Evolutionary conservation across 2,888 invertebrate genomes (phyloP).

Genomic region (Rhagium mordax): DNA sequence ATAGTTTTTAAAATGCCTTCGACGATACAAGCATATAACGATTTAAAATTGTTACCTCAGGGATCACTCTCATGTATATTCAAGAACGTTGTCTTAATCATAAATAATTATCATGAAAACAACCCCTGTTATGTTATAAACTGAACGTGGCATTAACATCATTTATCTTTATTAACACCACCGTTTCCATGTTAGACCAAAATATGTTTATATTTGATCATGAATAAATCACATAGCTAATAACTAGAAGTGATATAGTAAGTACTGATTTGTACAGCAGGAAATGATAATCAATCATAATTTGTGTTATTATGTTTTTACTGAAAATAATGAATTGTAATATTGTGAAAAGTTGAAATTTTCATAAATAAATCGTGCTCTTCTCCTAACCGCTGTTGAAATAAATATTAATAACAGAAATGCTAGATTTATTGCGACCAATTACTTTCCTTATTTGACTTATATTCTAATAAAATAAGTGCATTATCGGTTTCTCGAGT

Average conservation of each 20-base stretch:
- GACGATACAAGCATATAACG: background rate
- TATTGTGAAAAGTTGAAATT: too few relatives aligned
- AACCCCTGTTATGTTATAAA: conserved; percentile 14
- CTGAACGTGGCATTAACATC: conserved; percentile 48
- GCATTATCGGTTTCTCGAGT: too few relatives aligned
- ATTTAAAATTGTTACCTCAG: background rate
- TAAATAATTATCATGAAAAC: conserved; percentile 7
- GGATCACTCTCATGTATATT: background rate
- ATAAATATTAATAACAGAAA: too few relatives aligned
- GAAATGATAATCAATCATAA: too few relatives aligned
- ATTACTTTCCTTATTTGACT: too few relatives aligned
- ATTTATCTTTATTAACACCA: conserved; percentile 47
- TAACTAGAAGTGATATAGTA: background rate
- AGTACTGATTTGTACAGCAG: background rate
- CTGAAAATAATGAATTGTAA: too few relatives aligned
- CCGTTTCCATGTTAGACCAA: conserved; percentile 38
- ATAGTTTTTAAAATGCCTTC: background rate
- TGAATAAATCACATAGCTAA: background rate
- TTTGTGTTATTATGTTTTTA: too few relatives aligned
- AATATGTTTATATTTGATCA: conserved; percentile 39
- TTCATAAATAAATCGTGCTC: too few relatives aligned
- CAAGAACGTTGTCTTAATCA: conserved; percentile 9
- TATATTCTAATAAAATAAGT: too few relatives aligned
- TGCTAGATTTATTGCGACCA: too few relatives aligned
- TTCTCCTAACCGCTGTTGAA: too few relatives aligned